Percentiles rank a stretch among this genome's conserved stretches.
Conservation (phyloP, 2,113 vertebrate species). For the Daubentonia madagascariensis region DNA sequence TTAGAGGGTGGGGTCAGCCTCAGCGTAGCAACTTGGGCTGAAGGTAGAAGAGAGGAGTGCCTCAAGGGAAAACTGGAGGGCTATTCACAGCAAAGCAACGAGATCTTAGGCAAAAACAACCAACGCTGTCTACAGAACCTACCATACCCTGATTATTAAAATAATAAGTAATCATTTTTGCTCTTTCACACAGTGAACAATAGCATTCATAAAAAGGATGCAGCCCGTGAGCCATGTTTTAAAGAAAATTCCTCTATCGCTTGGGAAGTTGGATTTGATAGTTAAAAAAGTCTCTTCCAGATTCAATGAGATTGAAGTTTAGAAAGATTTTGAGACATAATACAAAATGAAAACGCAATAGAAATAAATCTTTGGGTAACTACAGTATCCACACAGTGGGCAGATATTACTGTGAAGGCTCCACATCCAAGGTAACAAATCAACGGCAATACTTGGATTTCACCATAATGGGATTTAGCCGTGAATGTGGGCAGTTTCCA, state of each 20-base stretch:
- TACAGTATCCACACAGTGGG: not conserved
- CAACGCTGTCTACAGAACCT: not conserved
- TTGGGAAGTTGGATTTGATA: not conserved
- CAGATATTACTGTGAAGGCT: not conserved
- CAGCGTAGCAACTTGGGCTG: not conserved
- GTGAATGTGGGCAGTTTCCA: not conserved
- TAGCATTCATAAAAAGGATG: not conserved
- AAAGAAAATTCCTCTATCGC: not conserved
- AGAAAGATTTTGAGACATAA: slow-evolving; percentile 14
- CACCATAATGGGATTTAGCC: not conserved
- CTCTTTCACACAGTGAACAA: not conserved
- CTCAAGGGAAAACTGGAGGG: not conserved
- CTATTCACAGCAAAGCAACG: not conserved
- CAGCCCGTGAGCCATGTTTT: not conserved
- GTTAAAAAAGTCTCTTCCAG: not conserved
- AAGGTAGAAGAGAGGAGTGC: not conserved
- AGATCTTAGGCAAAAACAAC: not conserved
- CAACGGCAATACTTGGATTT: not conserved
- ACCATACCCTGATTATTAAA: not conserved
- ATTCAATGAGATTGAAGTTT: not conserved
- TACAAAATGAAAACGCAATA: slow-evolving; percentile 16
- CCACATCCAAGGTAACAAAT: not conserved
- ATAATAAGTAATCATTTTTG: not conserved
- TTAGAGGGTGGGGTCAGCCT: not conserved
- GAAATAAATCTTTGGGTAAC: not conserved